Conservation (phyloP, 2,888 invertebrate genomes). For the Eupithecia insigniata region DNA sequence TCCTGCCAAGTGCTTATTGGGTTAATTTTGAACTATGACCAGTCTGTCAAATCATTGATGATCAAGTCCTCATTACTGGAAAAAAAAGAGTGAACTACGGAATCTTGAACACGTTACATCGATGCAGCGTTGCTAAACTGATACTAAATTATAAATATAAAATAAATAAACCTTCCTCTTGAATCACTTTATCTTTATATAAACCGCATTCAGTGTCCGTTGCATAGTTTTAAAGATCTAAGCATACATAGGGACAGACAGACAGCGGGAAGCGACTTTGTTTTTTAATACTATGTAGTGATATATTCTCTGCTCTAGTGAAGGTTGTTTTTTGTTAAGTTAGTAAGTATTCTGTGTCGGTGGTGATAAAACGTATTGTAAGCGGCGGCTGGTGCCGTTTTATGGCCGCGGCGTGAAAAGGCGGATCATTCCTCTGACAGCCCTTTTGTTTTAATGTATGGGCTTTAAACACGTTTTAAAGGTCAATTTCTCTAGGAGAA, state of each 20-base stretch:
- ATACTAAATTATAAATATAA: not conserved
- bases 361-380: constrained; percentile 32
- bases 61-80: too few relatives aligned
- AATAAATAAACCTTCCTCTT: too few relatives aligned
- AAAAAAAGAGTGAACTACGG: too few relatives aligned
- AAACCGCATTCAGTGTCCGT: too few relatives aligned
- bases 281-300: too few relatives aligned
- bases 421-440: constrained; percentile 23
- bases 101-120: too few relatives aligned
- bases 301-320: not conserved
- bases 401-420: constrained; percentile 22
- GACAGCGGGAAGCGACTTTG: not conserved
- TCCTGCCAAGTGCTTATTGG: too few relatives aligned
- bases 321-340: not conserved
- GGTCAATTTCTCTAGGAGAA: constrained; percentile 2
- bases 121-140: too few relatives aligned
- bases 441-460: constrained; percentile 23
- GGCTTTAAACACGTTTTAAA: constrained; percentile 25
- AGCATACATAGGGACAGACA: not conserved
- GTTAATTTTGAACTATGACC: too few relatives aligned
- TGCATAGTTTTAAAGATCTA: too few relatives aligned
- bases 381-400: constrained; percentile 28
- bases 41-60: too few relatives aligned
- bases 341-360: constrained; percentile 18
- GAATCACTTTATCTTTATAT: too few relatives aligned